Conservation (phyloP, 2,888 invertebrate species). For the Coelopa pilipes region DNA sequence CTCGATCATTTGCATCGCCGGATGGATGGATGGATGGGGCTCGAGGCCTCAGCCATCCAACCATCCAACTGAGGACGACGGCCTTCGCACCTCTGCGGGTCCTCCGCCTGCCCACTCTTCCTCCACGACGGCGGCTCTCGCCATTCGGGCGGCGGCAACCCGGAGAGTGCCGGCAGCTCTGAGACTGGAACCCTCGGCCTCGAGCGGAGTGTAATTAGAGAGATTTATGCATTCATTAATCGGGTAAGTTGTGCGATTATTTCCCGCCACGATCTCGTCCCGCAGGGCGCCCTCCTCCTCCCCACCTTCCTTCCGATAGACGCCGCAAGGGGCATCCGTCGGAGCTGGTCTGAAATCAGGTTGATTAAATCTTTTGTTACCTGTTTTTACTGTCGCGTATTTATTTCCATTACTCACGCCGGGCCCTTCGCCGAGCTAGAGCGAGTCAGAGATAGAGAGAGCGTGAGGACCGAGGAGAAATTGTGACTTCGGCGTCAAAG, state of each 20-base stretch:
- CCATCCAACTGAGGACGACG: neutral
- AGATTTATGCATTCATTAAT: conserved; percentile 54
- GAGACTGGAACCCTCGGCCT: conserved; percentile 22
- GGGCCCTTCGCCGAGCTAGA: conserved; percentile 8
- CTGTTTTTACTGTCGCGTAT: conserved; percentile 50
- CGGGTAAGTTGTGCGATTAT: conserved; percentile 51
- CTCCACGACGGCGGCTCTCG: conserved; percentile 39
- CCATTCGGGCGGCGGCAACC: neutral
- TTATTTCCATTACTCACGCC: conserved; percentile 46
- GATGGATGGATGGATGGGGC: conserved; percentile 27
- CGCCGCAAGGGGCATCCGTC: conserved; percentile 2
- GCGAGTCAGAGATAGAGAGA: neutral
- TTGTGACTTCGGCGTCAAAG: neutral
- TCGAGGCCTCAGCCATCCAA: conserved; percentile 32
- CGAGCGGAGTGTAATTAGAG: conserved; percentile 48
- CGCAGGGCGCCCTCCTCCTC: conserved; percentile 32
- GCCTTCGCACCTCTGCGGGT: conserved; percentile 5
- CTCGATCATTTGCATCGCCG: conserved; percentile 45
- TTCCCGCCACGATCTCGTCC: conserved; percentile 41
- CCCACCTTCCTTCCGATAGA: conserved; percentile 31
- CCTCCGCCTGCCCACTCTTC: conserved; percentile 39
- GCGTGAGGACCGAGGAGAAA: too few species aligned
- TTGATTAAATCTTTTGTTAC: conserved; percentile 51
- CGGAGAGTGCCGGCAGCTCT: too few species aligned
- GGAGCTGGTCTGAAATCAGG: conserved; percentile 42